Evolutionary conservation across 2,888 invertebrate species (phyloP).

Genomic region (Periphyllus acericola): DNA sequence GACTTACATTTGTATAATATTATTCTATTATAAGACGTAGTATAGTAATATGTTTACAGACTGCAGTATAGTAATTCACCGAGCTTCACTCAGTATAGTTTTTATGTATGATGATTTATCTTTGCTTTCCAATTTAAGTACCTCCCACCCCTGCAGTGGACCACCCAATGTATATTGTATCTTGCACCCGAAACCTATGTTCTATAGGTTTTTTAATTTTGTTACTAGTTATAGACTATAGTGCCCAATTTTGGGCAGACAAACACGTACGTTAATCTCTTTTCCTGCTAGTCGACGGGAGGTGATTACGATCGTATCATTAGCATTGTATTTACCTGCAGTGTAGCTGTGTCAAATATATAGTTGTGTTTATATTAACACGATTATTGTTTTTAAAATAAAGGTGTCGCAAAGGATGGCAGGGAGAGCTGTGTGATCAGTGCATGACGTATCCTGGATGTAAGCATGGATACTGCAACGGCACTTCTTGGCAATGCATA

Average conservation of each 20-base stretch:
- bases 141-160: not conserved
- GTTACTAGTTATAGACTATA: not conserved
- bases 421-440: constrained; percentile 90
- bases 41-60: not conserved
- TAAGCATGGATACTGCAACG: constrained; percentile 94
- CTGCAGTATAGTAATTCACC: not conserved
- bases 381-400: constrained; percentile 62
- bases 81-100: not conserved
- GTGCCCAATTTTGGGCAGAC: not conserved
- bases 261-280: not conserved
- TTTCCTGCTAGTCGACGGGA: not conserved
- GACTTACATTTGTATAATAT: not conserved
- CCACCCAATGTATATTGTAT: not conserved
- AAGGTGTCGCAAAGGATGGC: constrained; percentile 93
- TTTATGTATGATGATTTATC: not conserved
- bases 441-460: constrained; percentile 96
- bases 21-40: not conserved
- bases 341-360: not conserved
- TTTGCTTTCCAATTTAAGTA: not conserved
- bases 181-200: not conserved
- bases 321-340: not conserved
- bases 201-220: not conserved
- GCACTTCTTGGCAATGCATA: constrained; percentile 94
- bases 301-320: not conserved
- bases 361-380: not conserved